Evolutionary conservation across 2,797 vertebrate genomes (phyloP).

Genomic region (Hipposideros larvatus): DNA sequence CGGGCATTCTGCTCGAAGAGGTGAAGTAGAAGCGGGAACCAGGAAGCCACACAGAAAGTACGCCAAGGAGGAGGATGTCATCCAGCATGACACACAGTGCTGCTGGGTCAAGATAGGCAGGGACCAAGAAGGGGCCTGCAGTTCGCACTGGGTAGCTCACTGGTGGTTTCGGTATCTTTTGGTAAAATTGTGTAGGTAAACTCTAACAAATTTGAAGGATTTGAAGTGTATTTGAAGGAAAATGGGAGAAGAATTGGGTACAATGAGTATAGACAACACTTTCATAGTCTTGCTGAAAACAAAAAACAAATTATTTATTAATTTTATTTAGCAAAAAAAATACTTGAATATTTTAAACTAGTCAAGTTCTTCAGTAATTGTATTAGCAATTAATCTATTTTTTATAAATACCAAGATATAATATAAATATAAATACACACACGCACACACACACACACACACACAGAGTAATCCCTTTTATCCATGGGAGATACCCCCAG

Average conservation of each 20-base stretch:
- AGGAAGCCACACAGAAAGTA: not conserved
- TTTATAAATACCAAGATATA: not conserved
- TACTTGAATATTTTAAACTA: not conserved
- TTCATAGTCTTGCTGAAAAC: not conserved
- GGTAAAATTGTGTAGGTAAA: not conserved
- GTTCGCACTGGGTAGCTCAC: not conserved
- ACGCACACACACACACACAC: too few species aligned
- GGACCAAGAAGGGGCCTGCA: not conserved
- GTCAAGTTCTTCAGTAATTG: not conserved
- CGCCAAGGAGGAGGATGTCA: not conserved
- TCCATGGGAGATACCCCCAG: not conserved
- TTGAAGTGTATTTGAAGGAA: not conserved
- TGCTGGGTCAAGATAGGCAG: too few species aligned
- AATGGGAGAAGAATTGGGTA: not conserved
- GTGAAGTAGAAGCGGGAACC: too few species aligned
- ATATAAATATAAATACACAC: too few species aligned
- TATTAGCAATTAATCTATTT: not conserved
- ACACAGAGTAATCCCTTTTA: too few species aligned
- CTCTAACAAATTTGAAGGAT: not conserved
- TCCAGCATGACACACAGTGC: not conserved
- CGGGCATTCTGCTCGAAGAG: not conserved
- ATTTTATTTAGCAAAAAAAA: not conserved
- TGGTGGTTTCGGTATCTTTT: too few species aligned
- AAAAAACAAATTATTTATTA: not conserved
- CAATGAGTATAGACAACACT: not conserved